Base-by-base conservation (phyloP, 2,113 vertebrate genomes). In the Crotalus tigris region DNA sequence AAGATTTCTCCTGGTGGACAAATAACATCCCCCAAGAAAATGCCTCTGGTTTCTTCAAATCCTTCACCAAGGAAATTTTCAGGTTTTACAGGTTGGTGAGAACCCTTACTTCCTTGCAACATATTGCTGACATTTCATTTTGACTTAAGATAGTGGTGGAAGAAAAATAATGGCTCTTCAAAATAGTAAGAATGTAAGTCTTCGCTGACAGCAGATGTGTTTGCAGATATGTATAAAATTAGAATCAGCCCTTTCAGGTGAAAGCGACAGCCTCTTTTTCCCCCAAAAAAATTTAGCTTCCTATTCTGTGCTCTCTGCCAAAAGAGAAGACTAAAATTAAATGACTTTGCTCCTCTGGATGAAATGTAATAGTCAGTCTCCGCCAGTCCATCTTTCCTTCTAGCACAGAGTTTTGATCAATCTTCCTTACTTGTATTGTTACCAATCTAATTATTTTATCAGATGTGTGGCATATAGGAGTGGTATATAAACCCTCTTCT, bases 61-160 rank as follows among this genome's bases (percentile, higher is more conserved):
- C 98, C 98, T 10, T 98, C 98, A 0, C 98, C 99, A 4, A 98
- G 99, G 94, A 99, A 99, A 94, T 99, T 99, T 96, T 99, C 99
- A 88, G 99, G 99, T 81, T 99, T 99, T 96, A 98, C 98, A 91
- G 99, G 99, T 99, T 96, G 0, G 95, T 75, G 26, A 91, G n/a
- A 55, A 89, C 2, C 89, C 92, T 69, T n/a, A 39, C 11, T 92
- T 92, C 44, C 93, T 92, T 0, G 0, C 57, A 21, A 1, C 29
- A 0, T 9, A 46, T 61, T 23, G 13, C 1, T 44, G 13, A 29
- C 19, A 3, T 53, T 92, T 89, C 29, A 26, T 9, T 29, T 91
- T 90, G 64, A 81, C 15, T 81, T 44, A 4, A 51, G 12, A 1
- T 0, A 64, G 87, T 3, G 9, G 2, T 29, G 15, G 29, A 87